Percentiles rank a stretch among this genome's conserved stretches.
phyloP scores from a whole-genome alignment of 2,113 vertebrate genomes.

The Saccopteryx leptura region DNA sequence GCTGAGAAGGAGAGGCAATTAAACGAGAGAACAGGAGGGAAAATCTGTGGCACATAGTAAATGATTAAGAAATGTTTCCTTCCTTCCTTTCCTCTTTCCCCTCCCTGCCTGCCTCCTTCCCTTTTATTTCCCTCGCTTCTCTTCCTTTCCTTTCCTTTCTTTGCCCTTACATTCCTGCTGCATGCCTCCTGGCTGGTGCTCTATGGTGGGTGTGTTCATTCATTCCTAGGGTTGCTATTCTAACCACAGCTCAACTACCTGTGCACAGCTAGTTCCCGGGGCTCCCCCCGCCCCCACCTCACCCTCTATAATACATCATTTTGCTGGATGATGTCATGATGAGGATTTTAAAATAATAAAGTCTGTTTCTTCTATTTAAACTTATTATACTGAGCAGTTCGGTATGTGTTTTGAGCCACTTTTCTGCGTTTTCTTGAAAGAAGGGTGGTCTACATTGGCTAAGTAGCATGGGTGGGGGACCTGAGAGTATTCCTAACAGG shows the following conservation, averaged over 20 bases:
- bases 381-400: neutral
- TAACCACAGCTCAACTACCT: neutral
- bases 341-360: neutral
- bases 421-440: neutral
- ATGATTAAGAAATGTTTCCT: neutral
- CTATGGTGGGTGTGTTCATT: accelerated
- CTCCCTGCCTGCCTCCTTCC: neutral
- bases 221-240: neutral
- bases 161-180: neutral
- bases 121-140: neutral
- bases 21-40: neutral
- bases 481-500: neutral
- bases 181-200: neutral
- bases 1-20: neutral
- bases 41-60: neutral
- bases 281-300: neutral
- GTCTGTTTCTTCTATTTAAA: neutral
- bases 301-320: neutral
- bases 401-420: neutral
- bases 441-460: neutral
- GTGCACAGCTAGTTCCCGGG: neutral
- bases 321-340: neutral
- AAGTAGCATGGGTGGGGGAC: neutral
- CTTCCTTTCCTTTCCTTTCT: neutral
- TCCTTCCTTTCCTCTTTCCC: neutral